Evolutionary conservation across 2,113 vertebrate species (phyloP), one percentile per base, ranked within the genome.

Genomic region (Eleginops maclovinus): DNA sequence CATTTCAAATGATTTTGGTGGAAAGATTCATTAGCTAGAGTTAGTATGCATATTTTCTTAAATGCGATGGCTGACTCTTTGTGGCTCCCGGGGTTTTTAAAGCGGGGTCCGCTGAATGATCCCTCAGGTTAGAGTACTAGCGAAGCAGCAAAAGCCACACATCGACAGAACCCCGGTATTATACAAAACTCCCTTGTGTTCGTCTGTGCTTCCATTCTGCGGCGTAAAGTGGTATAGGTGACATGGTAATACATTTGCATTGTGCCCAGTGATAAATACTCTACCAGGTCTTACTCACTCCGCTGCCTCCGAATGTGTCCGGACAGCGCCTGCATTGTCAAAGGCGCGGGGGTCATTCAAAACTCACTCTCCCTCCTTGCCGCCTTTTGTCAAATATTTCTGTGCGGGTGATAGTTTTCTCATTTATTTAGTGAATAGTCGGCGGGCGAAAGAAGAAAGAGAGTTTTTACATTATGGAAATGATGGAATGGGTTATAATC

Each of bases 351-450:
- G 93, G 93, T 94, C 94, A 91, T 93, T 94, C 91, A 90, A 84
- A 94, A 93, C 93, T 89, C 91, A 74, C 13, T 81, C 90, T 91
- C 84, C 85, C 81, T 86, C 73, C 83, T 68, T 75, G 87, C 76
- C 75, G 81, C 88, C 92, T 93, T 95, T 95, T 95, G 93, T 95
- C 80, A 81, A 89, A 94, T 87, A 91, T 93, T 92, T 92, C 92
- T 73, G 86, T 72, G 83, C 87, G 84, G 81, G 86, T 91, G 94
- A 95, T 94, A 94, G 93, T 95, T 94, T 94, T 92, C 93, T 94
- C 94, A 94, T 94, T 95, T 95, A 94, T 95, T 94, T 93, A 88
- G 93, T 95, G 94, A 95, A 94, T 95, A 91, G 94, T 92, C 82
- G 41, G 89, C 83, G 75, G 79, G 79, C 28, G 62, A 81, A n/a